phyloP scores from a whole-genome alignment of 2,113 vertebrate genomes.

The Sisor rabdophorus region DNA sequence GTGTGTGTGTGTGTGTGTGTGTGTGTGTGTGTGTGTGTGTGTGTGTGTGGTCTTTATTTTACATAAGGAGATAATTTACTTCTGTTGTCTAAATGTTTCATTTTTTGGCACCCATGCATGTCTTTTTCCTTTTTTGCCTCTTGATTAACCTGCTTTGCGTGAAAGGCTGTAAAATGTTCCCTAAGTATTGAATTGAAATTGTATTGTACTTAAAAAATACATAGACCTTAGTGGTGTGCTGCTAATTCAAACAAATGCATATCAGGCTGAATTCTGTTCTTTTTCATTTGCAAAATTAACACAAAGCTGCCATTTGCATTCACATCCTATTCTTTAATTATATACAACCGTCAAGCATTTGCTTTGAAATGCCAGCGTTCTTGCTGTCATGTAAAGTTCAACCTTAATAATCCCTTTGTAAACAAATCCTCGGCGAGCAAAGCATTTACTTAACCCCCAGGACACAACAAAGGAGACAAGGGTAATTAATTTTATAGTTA shows the following conservation, averaged over 20 bases:
- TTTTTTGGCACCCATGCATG: not conserved
- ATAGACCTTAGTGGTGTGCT: not conserved
- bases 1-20: too few relatives aligned
- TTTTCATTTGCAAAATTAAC: slow-evolving; percentile 36
- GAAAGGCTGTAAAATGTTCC: not conserved
- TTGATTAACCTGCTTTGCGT: not conserved
- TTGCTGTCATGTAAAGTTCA: too few relatives aligned
- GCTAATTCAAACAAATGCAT: not conserved
- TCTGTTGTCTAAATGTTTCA: not conserved
- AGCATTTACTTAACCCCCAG: slow-evolving; percentile 3
- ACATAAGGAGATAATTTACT: too few relatives aligned
- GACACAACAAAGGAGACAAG: slow-evolving; percentile 5
- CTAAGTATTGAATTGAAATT: not conserved
- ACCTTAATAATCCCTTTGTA: slow-evolving; percentile 3
- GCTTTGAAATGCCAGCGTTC: too few relatives aligned
- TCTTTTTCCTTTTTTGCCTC: not conserved
- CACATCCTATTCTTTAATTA: slow-evolving; percentile 1
- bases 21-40: too few relatives aligned
- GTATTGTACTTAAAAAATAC: not conserved
- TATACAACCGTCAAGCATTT: slow-evolving; percentile 5
- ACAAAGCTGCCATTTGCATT: slow-evolving; percentile 27
- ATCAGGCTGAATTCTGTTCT: slow-evolving; percentile 15
- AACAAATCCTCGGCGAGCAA: not conserved
- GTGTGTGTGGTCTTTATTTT: too few relatives aligned
- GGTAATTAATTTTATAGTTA: not conserved